Percentiles rank a stretch among this genome's conserved stretches.
phyloP scores from a whole-genome alignment of 1,140 invertebrate genomes.

The Orussus abietinus region DNA sequence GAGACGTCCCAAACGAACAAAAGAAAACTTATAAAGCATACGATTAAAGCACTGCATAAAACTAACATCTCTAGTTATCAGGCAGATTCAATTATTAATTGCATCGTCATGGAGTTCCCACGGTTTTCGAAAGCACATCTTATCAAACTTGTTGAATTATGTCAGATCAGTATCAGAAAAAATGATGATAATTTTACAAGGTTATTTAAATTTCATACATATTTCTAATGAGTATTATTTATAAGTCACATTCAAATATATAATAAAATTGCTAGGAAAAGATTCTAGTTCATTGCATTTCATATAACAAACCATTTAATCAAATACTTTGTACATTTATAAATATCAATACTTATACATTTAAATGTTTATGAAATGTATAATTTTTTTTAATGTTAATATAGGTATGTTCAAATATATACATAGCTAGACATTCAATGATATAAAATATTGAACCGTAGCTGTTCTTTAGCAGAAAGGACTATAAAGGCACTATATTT shows the following conservation, averaged over 20 bases:
- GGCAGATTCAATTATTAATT: slow-evolving; percentile 29
- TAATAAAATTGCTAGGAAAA: no score
- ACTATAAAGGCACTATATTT: no score
- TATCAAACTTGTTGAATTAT: slow-evolving; percentile 40
- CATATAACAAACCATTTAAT: no score
- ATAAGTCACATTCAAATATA: not conserved
- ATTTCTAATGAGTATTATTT: not conserved
- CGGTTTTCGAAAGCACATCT: slow-evolving; percentile 29
- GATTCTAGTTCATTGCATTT: no score
- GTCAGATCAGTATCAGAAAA: slow-evolving; percentile 32
- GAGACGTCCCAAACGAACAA: slow-evolving; percentile 30
- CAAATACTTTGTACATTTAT: no score
- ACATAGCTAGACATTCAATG: no score
- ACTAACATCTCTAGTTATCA: slow-evolving; percentile 26
- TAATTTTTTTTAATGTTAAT: no score
- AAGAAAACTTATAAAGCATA: slow-evolving; percentile 28
- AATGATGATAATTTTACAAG: slow-evolving; percentile 36
- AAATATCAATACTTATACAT: no score
- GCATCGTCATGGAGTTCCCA: slow-evolving; percentile 38
- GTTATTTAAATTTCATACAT: slow-evolving; percentile 19
- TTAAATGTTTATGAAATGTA: no score
- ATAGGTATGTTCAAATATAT: no score
- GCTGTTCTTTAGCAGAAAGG: no score
- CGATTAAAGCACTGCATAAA: slow-evolving; percentile 24
- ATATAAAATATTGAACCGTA: no score